These are phyloP conservation scores for Bubo blakistoni DNA, from an alignment of 2,113 vertebrate species.

Conservation along the genomic window DNA sequence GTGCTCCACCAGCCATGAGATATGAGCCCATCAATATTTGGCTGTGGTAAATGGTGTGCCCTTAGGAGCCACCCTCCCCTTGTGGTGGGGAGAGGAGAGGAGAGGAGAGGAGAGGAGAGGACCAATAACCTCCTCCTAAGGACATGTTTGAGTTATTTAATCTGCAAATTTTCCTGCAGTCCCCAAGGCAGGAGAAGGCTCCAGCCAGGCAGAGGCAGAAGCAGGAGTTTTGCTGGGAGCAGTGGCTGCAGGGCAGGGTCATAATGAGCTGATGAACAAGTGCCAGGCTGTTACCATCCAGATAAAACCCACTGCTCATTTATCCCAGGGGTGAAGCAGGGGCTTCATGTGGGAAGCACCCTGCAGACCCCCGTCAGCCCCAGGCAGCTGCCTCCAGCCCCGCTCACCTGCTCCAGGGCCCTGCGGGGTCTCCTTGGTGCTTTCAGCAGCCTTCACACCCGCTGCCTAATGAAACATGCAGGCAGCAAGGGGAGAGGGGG, in stretches of 20 bases:
- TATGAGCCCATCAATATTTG: background rate
- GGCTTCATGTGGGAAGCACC: background rate
- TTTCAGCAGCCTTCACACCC: background rate
- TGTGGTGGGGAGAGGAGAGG: background rate
- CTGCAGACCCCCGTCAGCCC: background rate
- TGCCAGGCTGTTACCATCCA: background rate
- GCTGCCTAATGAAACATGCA: background rate
- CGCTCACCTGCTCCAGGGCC: background rate
- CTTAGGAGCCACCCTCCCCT: background rate
- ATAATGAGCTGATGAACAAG: background rate
- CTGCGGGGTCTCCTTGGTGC: fast-evolving
- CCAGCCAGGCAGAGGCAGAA: background rate
- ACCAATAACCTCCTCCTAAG: background rate
- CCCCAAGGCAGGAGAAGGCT: background rate
- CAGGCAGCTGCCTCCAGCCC: background rate
- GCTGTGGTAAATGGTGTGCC: background rate
- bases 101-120: too few relatives aligned
- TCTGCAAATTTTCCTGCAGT: background rate
- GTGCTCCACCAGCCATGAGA: background rate
- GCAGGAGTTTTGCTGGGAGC: background rate
- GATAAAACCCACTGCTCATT: background rate
- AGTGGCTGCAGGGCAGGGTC: fast-evolving
- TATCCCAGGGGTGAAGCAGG: background rate
- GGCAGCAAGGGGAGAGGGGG: background rate
- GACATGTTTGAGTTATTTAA: background rate